A percentile compares a stretch with the other conserved stretches of the same genome.
Conservation (phyloP, 2,797 vertebrate species). For the Hephaestus fuliginosus region DNA sequence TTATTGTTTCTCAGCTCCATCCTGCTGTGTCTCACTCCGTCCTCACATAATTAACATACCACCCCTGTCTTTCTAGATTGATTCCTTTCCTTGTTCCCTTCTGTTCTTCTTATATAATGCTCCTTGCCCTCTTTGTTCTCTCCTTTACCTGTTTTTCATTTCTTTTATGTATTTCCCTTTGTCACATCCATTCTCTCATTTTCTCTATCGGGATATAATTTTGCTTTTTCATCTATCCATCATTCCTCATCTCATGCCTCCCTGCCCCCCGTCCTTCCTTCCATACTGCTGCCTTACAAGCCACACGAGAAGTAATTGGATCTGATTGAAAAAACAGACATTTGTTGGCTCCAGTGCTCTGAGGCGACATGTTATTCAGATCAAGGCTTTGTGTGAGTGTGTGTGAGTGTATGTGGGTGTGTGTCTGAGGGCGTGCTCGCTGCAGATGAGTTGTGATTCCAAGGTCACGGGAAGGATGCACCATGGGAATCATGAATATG, state of each 20-base stretch:
- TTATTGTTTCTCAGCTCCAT: conserved; percentile 11
- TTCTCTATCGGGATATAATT: conserved; percentile 30
- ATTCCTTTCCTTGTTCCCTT: conserved; percentile 10
- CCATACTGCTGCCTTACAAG: conserved; percentile 36
- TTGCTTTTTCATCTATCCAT: conserved; percentile 35
- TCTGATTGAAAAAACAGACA: conserved; percentile 60
- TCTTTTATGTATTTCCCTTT: neutral
- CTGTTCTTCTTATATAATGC: neutral
- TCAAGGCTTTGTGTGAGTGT: conserved; percentile 24
- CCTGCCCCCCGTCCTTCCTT: conserved; percentile 10
- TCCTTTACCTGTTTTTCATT: conserved; percentile 4
- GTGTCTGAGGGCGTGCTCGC: neutral
- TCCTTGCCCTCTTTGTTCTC: conserved; percentile 17
- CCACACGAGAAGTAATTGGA: conserved; percentile 52
- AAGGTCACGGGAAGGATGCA: conserved; percentile 66
- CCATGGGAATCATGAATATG: conserved; percentile 69
- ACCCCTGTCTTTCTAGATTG: conserved; percentile 13
- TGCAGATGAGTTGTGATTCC: conserved; percentile 46
- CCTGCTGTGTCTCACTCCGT: neutral
- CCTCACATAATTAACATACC: neutral
- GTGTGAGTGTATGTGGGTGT: conserved; percentile 19
- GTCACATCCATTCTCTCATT: conserved; percentile 25
- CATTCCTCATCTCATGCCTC: conserved; percentile 27
- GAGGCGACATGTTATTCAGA: conserved; percentile 40
- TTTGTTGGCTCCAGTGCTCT: conserved; percentile 42